Percentiles rank a stretch among this genome's conserved stretches.
Conservation (phyloP, 2,113 vertebrate species). For the Oreochromis niloticus region DNA sequence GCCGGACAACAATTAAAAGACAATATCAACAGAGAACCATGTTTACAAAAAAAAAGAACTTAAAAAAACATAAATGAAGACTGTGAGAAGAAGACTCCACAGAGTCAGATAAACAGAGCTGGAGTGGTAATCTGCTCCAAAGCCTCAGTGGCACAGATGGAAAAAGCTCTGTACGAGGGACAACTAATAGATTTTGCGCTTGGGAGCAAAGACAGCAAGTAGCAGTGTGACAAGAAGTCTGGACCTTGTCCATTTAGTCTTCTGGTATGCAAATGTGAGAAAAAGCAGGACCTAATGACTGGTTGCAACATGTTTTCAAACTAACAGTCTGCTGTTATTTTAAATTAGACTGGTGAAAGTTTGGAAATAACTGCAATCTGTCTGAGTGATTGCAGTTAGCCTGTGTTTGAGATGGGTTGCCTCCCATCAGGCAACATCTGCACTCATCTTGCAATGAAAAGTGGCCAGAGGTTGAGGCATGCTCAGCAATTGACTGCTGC, state of each 20-base stretch:
- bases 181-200: neutral
- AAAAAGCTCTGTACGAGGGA: neutral
- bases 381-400: neutral
- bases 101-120: neutral
- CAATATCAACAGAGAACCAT: neutral
- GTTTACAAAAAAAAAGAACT: accelerated
- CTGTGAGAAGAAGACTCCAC: neutral
- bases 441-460: neutral
- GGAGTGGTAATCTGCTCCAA: neutral
- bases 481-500: neutral
- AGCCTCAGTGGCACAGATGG: neutral
- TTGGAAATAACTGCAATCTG: neutral
- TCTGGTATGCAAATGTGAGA: neutral
- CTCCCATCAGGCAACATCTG: accelerated
- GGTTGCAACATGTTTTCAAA: neutral
- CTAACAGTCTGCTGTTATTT: neutral
- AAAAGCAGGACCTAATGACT: neutral
- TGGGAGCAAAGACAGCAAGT: neutral
- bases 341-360: neutral
- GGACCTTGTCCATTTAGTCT: neutral
- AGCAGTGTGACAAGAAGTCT: neutral
- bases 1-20: accelerated
- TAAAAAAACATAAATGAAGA: neutral
- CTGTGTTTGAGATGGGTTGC: neutral
- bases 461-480: neutral